Conservation (phyloP, 2,888 invertebrate species). For the Lycocerus yunnanus region DNA sequence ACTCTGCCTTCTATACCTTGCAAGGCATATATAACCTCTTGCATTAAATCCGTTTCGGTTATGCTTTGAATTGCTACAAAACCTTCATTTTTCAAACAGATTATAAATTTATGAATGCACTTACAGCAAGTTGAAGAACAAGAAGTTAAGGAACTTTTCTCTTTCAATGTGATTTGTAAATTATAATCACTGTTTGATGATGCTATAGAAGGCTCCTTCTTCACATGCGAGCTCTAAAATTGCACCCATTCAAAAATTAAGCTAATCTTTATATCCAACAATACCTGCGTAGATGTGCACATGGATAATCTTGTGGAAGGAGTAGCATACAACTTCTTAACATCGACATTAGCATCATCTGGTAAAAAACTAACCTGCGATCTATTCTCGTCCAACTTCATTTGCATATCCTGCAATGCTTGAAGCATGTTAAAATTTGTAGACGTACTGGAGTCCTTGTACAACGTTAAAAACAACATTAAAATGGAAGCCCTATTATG, state of each 20-base stretch:
- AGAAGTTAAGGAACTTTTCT: conserved; percentile 30
- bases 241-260: background rate
- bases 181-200: conserved; percentile 46
- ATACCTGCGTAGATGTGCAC: background rate
- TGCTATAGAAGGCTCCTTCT: conserved; percentile 31
- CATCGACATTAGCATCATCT: conserved; percentile 42
- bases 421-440: conserved; percentile 36
- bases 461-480: conserved; percentile 45
- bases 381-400: conserved; percentile 29
- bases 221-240: conserved; percentile 9
- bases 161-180: conserved; percentile 21
- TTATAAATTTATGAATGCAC: background rate
- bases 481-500: conserved; percentile 45
- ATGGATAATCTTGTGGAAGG: conserved; percentile 2
- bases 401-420: conserved; percentile 41
- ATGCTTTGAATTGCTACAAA: conserved; percentile 36
- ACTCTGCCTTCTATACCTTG: conserved; percentile 86
- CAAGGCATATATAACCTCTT: conserved; percentile 82
- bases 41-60: conserved; percentile 63
- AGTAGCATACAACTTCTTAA: conserved; percentile 37
- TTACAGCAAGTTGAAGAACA: conserved; percentile 10
- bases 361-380: conserved; percentile 39
- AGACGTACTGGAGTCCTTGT: conserved; percentile 28
- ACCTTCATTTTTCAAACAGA: too few relatives aligned
- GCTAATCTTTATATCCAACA: background rate